These are phyloP conservation scores for Lochmaea crataegi DNA, from an alignment of 2,888 invertebrate species.

Conservation along the genomic window DNA sequence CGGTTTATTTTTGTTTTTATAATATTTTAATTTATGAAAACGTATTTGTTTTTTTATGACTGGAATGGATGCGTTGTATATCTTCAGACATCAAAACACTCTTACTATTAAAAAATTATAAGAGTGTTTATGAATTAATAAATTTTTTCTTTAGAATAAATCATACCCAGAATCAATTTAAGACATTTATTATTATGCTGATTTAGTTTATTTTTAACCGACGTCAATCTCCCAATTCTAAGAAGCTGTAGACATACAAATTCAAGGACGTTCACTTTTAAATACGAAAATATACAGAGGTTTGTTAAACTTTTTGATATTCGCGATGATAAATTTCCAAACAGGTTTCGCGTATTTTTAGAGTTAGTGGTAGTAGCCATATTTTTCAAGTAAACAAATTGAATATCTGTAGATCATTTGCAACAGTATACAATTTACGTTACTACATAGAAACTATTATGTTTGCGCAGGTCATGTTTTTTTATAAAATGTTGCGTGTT, in stretches of 20 bases:
- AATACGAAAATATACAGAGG: conserved; percentile 13
- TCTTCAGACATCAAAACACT: background rate
- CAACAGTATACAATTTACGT: no score
- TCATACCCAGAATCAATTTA: conserved; percentile 1
- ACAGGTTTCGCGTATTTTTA: conserved; percentile 7
- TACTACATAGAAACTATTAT: no score
- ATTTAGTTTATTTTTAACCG: conserved; percentile 12
- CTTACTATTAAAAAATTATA: background rate
- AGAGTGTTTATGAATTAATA: background rate
- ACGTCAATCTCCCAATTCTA: conserved; percentile 15
- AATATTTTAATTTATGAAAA: no score
- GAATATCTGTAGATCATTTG: background rate
- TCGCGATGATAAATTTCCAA: background rate
- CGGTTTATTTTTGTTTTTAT: no score
- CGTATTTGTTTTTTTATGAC: background rate
- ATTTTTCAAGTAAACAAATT: conserved; percentile 1
- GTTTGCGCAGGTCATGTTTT: no score
- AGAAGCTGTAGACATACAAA: conserved; percentile 6
- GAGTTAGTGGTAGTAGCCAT: background rate
- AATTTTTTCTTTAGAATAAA: background rate
- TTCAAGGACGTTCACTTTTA: conserved; percentile 16
- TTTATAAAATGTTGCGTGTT: no score
- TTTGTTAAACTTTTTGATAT: conserved; percentile 9
- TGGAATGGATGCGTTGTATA: background rate
- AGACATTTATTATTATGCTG: conserved; percentile 12